Percentiles rank a stretch among this genome's conserved stretches.
These are phyloP conservation scores for Aleadryas rufinucha DNA, from an alignment of 2,113 vertebrate species.

Conservation along the genomic window DNA sequence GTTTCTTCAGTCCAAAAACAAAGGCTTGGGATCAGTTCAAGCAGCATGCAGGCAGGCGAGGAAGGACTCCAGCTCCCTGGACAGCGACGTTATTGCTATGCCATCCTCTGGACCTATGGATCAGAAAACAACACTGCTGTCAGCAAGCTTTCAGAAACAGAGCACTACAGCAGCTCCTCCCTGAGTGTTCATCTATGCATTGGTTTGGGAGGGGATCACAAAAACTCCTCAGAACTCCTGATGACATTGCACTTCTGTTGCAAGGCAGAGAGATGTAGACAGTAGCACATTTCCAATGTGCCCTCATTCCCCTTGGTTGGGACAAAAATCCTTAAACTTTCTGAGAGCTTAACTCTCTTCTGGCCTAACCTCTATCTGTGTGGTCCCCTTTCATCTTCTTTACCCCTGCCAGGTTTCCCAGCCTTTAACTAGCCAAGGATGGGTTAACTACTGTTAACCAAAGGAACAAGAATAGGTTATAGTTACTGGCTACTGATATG, in stretches of 20 bases:
- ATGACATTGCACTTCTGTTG: background rate
- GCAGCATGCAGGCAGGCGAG: constrained; percentile 24
- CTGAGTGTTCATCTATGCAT: rapidly evolving
- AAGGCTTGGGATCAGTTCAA: constrained; percentile 35
- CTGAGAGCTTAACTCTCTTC: background rate
- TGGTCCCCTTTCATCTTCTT: background rate
- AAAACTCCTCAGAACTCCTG: background rate
- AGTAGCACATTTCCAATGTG: background rate
- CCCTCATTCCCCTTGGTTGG: background rate
- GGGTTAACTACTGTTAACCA: background rate
- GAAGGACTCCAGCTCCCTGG: constrained; percentile 27
- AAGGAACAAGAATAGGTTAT: background rate
- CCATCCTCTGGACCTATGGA: constrained; percentile 78
- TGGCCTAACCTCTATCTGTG: background rate
- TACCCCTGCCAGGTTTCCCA: rapidly evolving
- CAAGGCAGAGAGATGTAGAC: background rate
- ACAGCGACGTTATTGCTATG: constrained; percentile 37
- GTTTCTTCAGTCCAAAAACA: constrained; percentile 61
- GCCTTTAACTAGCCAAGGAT: background rate
- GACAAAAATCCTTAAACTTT: background rate
- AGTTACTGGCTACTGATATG: background rate
- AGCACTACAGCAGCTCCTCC: constrained; percentile 2
- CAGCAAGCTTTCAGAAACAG: constrained; percentile 12
- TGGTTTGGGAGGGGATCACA: background rate
- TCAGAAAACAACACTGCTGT: constrained; percentile 62